Conservation (phyloP, 2,797 vertebrate genomes). For the Ctenopoma kingsleyae region DNA sequence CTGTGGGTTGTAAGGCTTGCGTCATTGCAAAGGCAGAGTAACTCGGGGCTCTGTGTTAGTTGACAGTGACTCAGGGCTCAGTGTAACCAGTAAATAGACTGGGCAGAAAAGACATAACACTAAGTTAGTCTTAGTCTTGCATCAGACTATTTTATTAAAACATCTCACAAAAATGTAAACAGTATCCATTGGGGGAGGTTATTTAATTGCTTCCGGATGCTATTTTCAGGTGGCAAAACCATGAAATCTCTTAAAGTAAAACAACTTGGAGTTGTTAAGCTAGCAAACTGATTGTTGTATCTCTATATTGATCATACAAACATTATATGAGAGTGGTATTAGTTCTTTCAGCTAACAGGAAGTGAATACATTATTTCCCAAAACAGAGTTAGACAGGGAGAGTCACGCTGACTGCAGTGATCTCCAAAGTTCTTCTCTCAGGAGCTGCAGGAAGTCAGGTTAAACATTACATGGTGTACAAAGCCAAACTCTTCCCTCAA, state of each 20-base stretch:
- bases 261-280: background rate
- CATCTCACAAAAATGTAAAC: background rate
- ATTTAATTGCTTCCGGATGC: background rate
- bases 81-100: background rate
- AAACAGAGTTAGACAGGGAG: conserved; percentile 66
- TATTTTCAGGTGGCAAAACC: background rate
- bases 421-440: conserved; percentile 52
- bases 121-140: background rate
- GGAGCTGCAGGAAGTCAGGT: conserved; percentile 77
- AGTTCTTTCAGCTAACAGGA: background rate
- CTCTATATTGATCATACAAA: no score
- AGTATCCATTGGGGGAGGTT: background rate
- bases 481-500: conserved; percentile 23
- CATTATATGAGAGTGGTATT: background rate
- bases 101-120: background rate
- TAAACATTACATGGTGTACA: conserved; percentile 79
- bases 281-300: no score
- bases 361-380: background rate
- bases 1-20: conserved; percentile 8
- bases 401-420: conserved; percentile 69
- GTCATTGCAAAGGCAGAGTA: conserved; percentile 23
- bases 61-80: background rate
- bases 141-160: background rate
- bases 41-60: conserved; percentile 14
- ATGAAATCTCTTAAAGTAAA: background rate